Conservation (phyloP, 2,888 invertebrate genomes). For the Ormyrus nitidulus region DNA sequence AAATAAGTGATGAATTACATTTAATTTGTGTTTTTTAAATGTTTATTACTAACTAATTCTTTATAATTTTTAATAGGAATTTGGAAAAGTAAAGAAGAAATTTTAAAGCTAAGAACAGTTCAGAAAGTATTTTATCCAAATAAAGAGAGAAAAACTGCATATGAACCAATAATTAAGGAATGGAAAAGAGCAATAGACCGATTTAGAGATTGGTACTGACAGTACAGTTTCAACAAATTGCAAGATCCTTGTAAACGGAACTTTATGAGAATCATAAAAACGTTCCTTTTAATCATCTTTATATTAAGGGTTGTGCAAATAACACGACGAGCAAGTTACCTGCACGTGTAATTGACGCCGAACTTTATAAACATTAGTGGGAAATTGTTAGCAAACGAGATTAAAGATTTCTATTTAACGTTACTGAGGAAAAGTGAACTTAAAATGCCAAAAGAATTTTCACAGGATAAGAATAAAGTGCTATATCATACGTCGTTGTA, state of each 20-base stretch:
- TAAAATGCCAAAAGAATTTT: too few species aligned
- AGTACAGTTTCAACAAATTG: not conserved
- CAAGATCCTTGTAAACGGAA: not conserved
- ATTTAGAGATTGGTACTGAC: slow-evolving; percentile 79
- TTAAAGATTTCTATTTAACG: too few species aligned
- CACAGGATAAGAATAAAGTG: too few species aligned
- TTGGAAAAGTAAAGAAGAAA: slow-evolving; percentile 84
- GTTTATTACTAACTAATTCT: slow-evolving; percentile 8
- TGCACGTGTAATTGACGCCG: too few species aligned
- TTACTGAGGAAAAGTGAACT: too few species aligned
- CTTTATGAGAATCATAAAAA: not conserved
- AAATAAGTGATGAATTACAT: not conserved
- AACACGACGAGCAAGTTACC: too few species aligned
- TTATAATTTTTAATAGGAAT: slow-evolving; percentile 77
- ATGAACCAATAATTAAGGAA: slow-evolving; percentile 71
- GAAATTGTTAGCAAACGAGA: too few species aligned
- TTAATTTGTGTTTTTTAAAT: not conserved
- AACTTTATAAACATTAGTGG: too few species aligned
- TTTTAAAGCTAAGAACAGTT: slow-evolving; percentile 79
- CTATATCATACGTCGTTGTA: too few species aligned
- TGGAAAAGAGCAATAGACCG: slow-evolving; percentile 80
- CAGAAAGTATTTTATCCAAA: slow-evolving; percentile 80
- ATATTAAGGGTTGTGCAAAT: not conserved
- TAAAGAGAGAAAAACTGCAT: slow-evolving; percentile 66
- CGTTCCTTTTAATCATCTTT: slow-evolving; percentile 9